Evolutionary conservation across 2,113 vertebrate genomes (phyloP), one percentile per base, ranked within the genome.

Genomic region (Theristicus caerulescens): DNA sequence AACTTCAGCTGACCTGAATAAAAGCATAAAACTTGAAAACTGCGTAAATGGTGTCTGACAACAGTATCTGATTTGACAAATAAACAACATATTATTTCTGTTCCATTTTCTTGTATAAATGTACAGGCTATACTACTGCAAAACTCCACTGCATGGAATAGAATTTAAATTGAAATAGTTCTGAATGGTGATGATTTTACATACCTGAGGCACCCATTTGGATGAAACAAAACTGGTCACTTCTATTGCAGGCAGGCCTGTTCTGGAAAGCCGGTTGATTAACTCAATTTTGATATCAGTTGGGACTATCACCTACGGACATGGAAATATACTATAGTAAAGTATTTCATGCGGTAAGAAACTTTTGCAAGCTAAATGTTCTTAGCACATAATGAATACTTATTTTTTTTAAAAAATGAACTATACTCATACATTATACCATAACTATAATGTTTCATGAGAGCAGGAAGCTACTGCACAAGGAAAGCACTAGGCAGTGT

Each of bases 161-260:
- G 21, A 17, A 46, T 51, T 89, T 82, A 90, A 91, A 76, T 27
- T 55, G 13, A 87, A 85, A 82, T 24, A 79, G 62, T 74, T 94
- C 32, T 59, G 54, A 85, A 82, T 22, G 6, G 17, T 58, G 34
- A 49, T 8, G 7, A 76, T 65, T 86, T 91, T 78, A 88, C 98
- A 94, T 99, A 99, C 99, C 99, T 99, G 99, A 38, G 99, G 99
- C 46, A 99, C 99, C 99, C 99, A 99, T 98, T 98, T 99, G 98
- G 99, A 99, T 93, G 99, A 99, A 89, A 99, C 99, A 92, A 99
- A 99, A 96, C 99, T 99, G 92, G 99, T 99, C 79, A 98, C 99
- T 98, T 99, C 99, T 84, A 99, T 99, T 90, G 98, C 99, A 94
- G 99, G 79, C 89, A 99, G 97, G 84, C 99, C 99, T 86, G 99